A percentile compares a stretch with the other conserved stretches of the same genome.
Conservation (phyloP, 2,888 invertebrate genomes). For the Oxystoma pomonae region DNA sequence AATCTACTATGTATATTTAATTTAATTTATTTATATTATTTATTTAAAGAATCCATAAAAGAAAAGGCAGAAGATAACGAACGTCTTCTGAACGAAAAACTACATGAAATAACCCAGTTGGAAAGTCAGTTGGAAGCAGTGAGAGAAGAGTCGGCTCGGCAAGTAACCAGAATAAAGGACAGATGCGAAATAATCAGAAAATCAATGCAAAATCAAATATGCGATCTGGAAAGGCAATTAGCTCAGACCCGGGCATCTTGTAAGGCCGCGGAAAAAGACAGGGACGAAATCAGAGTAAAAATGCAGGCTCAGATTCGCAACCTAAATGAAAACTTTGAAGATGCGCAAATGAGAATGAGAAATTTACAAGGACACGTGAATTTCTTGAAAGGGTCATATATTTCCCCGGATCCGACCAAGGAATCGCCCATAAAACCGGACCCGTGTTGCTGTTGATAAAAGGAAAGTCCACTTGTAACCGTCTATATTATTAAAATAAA, state of each 20-base stretch:
- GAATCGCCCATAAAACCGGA: not conserved
- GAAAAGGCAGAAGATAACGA: slow-evolving; percentile 57
- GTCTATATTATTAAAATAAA: too few relatives aligned
- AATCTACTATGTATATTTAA: not conserved
- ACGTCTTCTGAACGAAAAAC: slow-evolving; percentile 61
- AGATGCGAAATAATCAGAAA: slow-evolving; percentile 59
- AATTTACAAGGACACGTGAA: slow-evolving; percentile 61
- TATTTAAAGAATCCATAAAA: slow-evolving; percentile 55
- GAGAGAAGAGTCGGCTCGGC: slow-evolving; percentile 62
- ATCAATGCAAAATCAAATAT: slow-evolving; percentile 60
- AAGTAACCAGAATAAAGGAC: slow-evolving; percentile 56
- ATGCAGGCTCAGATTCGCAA: slow-evolving; percentile 65
- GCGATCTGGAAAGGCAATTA: slow-evolving; percentile 63
- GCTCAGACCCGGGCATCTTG: slow-evolving; percentile 62
- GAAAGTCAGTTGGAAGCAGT: slow-evolving; percentile 62
- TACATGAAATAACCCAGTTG: slow-evolving; percentile 63
- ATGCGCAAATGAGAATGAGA: slow-evolving; percentile 61
- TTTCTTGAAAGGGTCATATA: slow-evolving; percentile 52
- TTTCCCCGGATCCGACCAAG: not conserved
- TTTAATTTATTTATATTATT: slow-evolving; percentile 28
- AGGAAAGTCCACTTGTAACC: too few relatives aligned
- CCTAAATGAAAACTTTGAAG: slow-evolving; percentile 63
- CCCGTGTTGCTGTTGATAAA: not conserved
- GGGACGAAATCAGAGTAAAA: slow-evolving; percentile 65
- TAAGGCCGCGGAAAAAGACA: slow-evolving; percentile 61